phyloP scores from a whole-genome alignment of 2,113 vertebrate species.

The Prunella fulvescens region DNA sequence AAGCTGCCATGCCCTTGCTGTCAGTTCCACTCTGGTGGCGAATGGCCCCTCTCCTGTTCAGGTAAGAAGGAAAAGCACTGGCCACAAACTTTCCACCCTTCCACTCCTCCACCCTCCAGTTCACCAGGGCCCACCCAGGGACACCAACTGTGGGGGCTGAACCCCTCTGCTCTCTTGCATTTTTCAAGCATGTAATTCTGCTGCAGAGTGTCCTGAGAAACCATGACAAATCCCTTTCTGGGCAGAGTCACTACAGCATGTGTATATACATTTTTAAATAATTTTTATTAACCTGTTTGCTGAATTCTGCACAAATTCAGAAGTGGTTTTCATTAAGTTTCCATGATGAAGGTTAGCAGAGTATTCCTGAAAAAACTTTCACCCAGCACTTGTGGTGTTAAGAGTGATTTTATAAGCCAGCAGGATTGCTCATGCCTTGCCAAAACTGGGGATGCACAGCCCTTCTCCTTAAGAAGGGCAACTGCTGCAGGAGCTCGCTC shows the following conservation, averaged over 20 bases:
- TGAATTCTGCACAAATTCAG: neutral
- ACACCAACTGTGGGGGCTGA: neutral
- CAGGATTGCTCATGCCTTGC: neutral
- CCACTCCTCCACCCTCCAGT: neutral
- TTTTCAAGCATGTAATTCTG: neutral
- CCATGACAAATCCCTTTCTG: neutral
- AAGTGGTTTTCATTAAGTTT: neutral
- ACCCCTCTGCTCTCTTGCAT: neutral
- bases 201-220: neutral
- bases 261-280: neutral
- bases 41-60: accelerated
- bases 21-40: neutral
- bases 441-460: neutral
- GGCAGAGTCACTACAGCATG: neutral
- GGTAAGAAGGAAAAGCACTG: neutral
- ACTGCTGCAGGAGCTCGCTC: neutral
- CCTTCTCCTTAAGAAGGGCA: neutral
- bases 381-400: neutral
- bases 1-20: neutral
- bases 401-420: neutral
- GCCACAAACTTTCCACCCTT: neutral
- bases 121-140: neutral
- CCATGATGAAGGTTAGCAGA: neutral
- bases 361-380: neutral
- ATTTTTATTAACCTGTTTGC: neutral